phyloP scores from a whole-genome alignment of 2,888 invertebrate genomes.

The Metellina segmentata region DNA sequence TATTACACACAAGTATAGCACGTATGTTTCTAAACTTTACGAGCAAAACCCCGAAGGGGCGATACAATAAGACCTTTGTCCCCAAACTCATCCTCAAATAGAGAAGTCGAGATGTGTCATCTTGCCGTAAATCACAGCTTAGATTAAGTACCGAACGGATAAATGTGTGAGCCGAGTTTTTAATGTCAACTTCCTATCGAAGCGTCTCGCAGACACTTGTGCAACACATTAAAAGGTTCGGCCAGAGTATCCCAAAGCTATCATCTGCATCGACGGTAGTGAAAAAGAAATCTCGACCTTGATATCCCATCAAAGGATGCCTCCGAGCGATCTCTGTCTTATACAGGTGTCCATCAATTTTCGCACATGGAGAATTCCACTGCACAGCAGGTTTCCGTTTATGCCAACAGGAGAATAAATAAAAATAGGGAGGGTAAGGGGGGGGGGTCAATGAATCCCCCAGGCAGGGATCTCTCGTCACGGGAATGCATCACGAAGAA shows the following conservation, averaged over 20 bases:
- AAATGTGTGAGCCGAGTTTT: neutral
- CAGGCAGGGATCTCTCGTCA: constrained; percentile 20
- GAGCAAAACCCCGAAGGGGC: too few relatives aligned
- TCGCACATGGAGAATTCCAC: constrained; percentile 37
- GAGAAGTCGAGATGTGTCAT: neutral
- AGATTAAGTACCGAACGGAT: neutral
- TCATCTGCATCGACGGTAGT: constrained; percentile 25
- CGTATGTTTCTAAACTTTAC: too few relatives aligned
- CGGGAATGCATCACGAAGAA: constrained; percentile 16
- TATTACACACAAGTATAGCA: too few relatives aligned
- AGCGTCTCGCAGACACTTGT: neutral
- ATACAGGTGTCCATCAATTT: constrained; percentile 63
- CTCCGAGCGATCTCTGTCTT: constrained; percentile 43
- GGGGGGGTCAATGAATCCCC: constrained; percentile 35
- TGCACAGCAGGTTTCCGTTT: constrained; percentile 51
- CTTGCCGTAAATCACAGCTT: constrained; percentile 12
- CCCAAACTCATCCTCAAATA: neutral
- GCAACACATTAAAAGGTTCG: constrained; percentile 25
- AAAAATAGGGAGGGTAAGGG: constrained; percentile 27
- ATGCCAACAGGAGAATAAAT: constrained; percentile 37
- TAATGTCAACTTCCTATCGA: constrained; percentile 5
- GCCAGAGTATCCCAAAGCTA: constrained; percentile 12
- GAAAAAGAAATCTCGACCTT: constrained; percentile 52
- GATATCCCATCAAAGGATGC: constrained; percentile 41
- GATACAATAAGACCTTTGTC: neutral